Evolutionary conservation across 2,113 vertebrate species (phyloP), one percentile per base, ranked within the genome.

Genomic region (Lagenorhynchus albirostris): DNA sequence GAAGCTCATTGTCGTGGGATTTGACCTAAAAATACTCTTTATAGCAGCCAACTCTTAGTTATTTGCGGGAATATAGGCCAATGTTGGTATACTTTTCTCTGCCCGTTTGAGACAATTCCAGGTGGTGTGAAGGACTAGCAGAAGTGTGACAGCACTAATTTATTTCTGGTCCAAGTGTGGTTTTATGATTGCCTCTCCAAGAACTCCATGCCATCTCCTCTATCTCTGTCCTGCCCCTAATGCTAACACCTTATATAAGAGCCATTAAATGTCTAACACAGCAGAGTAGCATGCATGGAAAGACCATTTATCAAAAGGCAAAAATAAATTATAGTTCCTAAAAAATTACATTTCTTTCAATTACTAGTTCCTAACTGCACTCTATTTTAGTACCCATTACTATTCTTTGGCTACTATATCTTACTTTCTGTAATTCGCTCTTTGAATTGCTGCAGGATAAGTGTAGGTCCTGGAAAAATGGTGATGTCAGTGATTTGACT

Each of bases 401-500:
- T 90, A 33, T 55, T 82, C 36, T 71, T 95, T 96, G 94, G 87
- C 94, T 80, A 80, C 71, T 80, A 5, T 50, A 31, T 73, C 58
- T 94, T 84, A 41, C 53, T 96, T 96, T 96, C 86, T 97, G 11
- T 62, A 95, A 92, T 90, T 94, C 47, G 77, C 23, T 71, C 91
- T 98, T 87, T 94, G 79, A 96, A 84, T n/a, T 76, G 36, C 41
- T 62, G 6, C 70, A 65, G 94, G 29, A 89, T 89, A 95, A 76
- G 44, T 87, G 55, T 93, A 87, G 74, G 77, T 55, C 82, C 63
- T 86, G 95, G 97, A 97, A 96, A 97, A 95, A 87, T 8, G 47
- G 36, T 94, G 89, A 97, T n/a, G 83, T 94, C 90, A 97, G 65
- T 65, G 21, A 83, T 68, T 93, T 96, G 63, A 90, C 68, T 96